Evolutionary conservation across 2,888 invertebrate species (phyloP).

Genomic region (Pyralis farinalis): DNA sequence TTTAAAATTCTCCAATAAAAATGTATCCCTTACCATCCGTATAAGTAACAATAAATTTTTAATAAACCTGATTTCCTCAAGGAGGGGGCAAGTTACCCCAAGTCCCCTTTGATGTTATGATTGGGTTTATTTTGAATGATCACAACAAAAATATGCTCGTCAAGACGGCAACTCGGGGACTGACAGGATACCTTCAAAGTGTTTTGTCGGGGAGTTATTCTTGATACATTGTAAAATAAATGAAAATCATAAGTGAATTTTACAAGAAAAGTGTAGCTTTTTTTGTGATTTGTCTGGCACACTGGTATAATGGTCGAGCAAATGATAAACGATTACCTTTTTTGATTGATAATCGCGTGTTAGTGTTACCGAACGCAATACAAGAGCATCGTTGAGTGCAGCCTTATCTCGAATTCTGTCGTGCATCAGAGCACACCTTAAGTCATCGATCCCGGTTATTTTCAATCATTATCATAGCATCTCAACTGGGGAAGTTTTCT

Average conservation of each 20-base stretch:
- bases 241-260: background rate
- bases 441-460: too few species aligned
- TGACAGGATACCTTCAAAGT: conserved; percentile 12
- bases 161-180: conserved; percentile 3
- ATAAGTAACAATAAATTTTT: conserved; percentile 17
- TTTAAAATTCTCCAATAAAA: conserved; percentile 1
- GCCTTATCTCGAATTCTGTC: too few species aligned
- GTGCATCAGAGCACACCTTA: too few species aligned
- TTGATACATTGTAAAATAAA: conserved; percentile 1
- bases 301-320: too few species aligned
- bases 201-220: conserved; percentile 14
- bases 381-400: too few species aligned
- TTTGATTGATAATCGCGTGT: too few species aligned
- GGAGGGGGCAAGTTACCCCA: conserved; percentile 7
- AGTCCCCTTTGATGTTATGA: conserved; percentile 24
- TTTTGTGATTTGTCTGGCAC: background rate
- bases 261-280: too few species aligned
- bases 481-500: too few species aligned
- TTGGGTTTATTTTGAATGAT: conserved; percentile 25
- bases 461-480: too few species aligned
- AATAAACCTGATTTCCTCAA: conserved; percentile 19
- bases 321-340: too few species aligned
- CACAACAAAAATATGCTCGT: conserved; percentile 21
- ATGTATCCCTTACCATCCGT: background rate
- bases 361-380: too few species aligned